These are phyloP conservation scores for Engraulis encrasicolus DNA, from an alignment of 2,113 vertebrate genomes.

Conservation along the genomic window DNA sequence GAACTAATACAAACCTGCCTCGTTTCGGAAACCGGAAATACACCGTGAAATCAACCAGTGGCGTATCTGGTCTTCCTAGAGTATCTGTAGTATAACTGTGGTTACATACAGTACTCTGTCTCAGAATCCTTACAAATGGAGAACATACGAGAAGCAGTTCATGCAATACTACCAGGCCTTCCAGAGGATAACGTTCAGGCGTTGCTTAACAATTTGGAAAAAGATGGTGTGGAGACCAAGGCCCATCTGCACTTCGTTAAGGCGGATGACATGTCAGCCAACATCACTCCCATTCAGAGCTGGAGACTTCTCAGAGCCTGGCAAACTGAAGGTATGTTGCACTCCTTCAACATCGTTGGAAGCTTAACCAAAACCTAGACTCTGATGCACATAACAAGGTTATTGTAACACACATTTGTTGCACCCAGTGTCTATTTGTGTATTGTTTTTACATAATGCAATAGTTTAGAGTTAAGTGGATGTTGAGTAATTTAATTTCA, in stretches of 20 bases:
- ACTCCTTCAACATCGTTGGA: too few relatives aligned
- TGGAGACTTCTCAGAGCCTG: conserved; percentile 28
- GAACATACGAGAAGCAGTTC: conserved; percentile 27
- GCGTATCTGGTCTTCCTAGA: too few relatives aligned
- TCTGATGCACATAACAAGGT: not conserved
- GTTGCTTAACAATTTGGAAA: conserved; percentile 35
- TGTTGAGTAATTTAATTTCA: conserved; percentile 15
- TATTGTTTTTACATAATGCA: too few relatives aligned
- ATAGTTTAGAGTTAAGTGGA: too few relatives aligned
- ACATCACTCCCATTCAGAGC: conserved; percentile 36
- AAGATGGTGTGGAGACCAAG: conserved; percentile 33
- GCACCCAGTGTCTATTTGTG: conserved; percentile 26
- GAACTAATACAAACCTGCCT: too few relatives aligned
- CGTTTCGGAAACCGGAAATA: too few relatives aligned
- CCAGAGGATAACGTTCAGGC: conserved; percentile 23
- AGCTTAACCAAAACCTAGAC: too few relatives aligned
- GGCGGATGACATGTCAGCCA: conserved; percentile 29
- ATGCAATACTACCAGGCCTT: conserved; percentile 22
- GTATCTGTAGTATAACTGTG: too few relatives aligned
- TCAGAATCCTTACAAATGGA: too few relatives aligned
- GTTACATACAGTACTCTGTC: too few relatives aligned
- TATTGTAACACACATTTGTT: not conserved
- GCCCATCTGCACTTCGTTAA: conserved; percentile 36
- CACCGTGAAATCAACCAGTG: too few relatives aligned
- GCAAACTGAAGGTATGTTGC: conserved; percentile 21